Percentiles rank a stretch among this genome's conserved stretches.
Evolutionary conservation across 2,797 vertebrate genomes (phyloP).

Genomic region (Podargus strigoides): DNA sequence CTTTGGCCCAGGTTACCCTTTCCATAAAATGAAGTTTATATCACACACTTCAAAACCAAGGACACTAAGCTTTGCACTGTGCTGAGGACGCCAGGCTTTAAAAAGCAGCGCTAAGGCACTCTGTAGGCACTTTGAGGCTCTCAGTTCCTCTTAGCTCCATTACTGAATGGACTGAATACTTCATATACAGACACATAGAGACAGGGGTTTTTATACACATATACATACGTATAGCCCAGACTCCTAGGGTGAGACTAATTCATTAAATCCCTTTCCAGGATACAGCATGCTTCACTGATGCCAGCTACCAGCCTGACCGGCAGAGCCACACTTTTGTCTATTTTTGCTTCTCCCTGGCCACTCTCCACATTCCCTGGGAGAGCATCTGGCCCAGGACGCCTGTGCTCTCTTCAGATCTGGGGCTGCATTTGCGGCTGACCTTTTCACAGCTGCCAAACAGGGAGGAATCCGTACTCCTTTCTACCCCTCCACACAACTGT

Average conservation of each 20-base stretch:
- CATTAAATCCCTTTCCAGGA: not conserved
- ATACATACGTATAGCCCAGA: not conserved
- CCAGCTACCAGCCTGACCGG: not conserved
- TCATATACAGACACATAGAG: not conserved
- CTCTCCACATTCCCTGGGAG: not conserved
- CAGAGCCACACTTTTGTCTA: slow-evolving; percentile 31
- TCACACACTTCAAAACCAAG: slow-evolving; percentile 1
- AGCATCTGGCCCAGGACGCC: not conserved
- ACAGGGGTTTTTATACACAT: not conserved
- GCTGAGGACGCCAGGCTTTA: not conserved
- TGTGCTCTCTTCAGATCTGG: not conserved
- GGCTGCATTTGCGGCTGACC: slow-evolving; percentile 12
- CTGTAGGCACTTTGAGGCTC: not conserved
- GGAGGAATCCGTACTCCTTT: slow-evolving; percentile 26
- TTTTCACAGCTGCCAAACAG: slow-evolving; percentile 29
- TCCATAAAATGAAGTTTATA: slow-evolving; percentile 42
- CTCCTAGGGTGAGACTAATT: not conserved
- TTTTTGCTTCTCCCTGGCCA: slow-evolving; percentile 33
- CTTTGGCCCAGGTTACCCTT: not conserved
- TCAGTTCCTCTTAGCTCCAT: not conserved
- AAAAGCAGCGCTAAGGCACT: not conserved
- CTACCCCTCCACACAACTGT: slow-evolving; percentile 3
- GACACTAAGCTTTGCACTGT: not conserved
- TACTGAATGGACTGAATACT: not conserved
- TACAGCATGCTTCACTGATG: not conserved